Base-by-base conservation (phyloP, 1,140 invertebrate genomes). In the Drosophila dunni region DNA sequence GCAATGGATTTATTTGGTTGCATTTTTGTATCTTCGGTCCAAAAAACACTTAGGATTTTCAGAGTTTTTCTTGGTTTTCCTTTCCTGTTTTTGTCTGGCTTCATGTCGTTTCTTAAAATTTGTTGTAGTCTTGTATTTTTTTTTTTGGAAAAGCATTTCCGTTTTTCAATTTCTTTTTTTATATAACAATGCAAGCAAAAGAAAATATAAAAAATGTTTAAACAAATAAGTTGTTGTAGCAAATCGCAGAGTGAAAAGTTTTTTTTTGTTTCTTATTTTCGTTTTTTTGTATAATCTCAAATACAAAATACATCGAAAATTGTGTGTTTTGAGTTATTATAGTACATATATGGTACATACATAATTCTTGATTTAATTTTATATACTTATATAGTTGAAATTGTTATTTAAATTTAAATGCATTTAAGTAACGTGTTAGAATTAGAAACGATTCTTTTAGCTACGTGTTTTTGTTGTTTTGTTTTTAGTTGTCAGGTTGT, bases 351-450 rank as follows among this genome's bases (percentile, higher is more conserved):
- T 20, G 17, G 17, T 20, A 65, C 63, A 75, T 82, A 74, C 45
- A 71, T 81, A 80, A 48, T 65, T 78, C 48, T 68, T 83, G 64
- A 61, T 79, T 70, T 70, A 45, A 68, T 67, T 20, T 56, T 44
- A 56, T 38, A 58, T 42, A 44, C 20, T 6, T 36, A 50, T 51
- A 66, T 73, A 75, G 62, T 60, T 80, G 62, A 48, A 81, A 42
- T 82, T 64, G 60, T 84, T 81, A 80, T 78, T 88, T 81, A 84
- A 75, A 78, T 70, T 89, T 89, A 89, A 89, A 89, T 89, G 84
- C 84, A 89, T 84, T 89, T 88, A 89, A 89, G 84, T 89, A 89
- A 89, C 84, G 85, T 89, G 80, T 89, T 79, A 71, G 71, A 79
- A 80, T 84, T 83, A 82, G 66, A 86, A 79, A 83, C 70, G 66